Evolutionary conservation across 2,797 vertebrate species (phyloP).

Genomic region (Halcyon badia): DNA sequence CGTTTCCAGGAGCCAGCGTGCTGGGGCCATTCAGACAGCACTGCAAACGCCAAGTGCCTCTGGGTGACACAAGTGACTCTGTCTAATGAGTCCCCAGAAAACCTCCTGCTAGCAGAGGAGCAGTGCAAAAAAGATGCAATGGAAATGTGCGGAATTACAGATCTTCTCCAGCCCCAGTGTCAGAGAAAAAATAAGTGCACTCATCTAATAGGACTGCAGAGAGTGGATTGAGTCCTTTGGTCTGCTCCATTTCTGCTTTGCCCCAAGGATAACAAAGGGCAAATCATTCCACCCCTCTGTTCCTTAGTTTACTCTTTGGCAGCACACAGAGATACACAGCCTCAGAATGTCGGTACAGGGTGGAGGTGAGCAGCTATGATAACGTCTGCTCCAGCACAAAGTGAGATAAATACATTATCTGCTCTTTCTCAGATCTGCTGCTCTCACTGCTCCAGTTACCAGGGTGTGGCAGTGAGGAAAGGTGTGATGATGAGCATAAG

Average conservation of each 20-base stretch:
- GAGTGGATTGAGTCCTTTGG: neutral
- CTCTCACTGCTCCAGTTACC: neutral
- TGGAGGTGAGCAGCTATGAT: neutral
- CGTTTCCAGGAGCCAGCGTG: neutral
- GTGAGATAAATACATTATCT: neutral
- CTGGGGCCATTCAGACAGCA: rapidly evolving
- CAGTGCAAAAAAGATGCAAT: neutral
- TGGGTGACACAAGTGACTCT: neutral
- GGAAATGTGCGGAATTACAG: neutral
- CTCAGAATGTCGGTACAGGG: neutral
- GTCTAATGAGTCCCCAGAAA: neutral
- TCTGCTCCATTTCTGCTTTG: neutral
- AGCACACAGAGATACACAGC: rapidly evolving
- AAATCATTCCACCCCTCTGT: neutral
- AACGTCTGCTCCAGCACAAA: neutral
- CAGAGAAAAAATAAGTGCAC: neutral
- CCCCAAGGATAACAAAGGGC: neutral
- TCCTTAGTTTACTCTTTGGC: neutral
- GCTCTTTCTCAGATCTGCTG: neutral
- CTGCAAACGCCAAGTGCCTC: neutral
- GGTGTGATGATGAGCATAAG: neutral
- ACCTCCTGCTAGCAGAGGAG: neutral
- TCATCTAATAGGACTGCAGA: neutral
- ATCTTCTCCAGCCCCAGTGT: neutral
- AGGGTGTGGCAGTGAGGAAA: neutral